Evolutionary conservation across 2,888 invertebrate species (phyloP), one percentile per base, ranked within the genome.

Genomic region (Athrips mouffetella): DNA sequence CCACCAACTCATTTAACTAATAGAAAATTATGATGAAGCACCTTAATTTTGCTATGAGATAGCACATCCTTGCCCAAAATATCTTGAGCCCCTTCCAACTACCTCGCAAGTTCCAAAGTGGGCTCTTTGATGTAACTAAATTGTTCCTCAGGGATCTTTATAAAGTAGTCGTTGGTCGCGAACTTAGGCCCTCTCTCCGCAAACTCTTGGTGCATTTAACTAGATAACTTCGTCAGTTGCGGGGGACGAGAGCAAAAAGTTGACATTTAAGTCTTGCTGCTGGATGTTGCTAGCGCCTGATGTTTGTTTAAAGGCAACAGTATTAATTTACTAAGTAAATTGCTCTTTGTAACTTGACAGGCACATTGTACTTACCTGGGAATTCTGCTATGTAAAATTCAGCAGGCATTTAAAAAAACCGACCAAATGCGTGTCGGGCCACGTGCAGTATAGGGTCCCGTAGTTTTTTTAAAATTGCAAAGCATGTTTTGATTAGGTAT

Each of bases 131-230:
- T 40, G 40, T 47, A 50, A 8, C 27, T 40, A 23, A 42, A 39
- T 45, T 48, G 50, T 54, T 47, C 11, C 39, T 27, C 31, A 54
- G 54, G 44, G 73, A 44, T 63, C 70, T 52, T 7, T 2, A 11
- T 47, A 55, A 47, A 51, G 42, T 73, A 65, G 75, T 27, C 61
- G 56, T 15, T 52, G 54, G 55, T 67, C 64, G 51, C 53, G 63
- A 78, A 77, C 67, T 77, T 71, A 58, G 59, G 68, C 68, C 62
- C 68, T 65, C 67, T 67, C 56, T 62, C 68, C 59, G 63, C 72
- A 75, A 77, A 80, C 76, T 80, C 73, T 70, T 51, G 71, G 78
- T 78, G 80, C 79, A 80, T 77, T 80, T 81, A 81, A 81, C 75
- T 79, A 81, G 80, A 73, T 81, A 81, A 81, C 72, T 81, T 81